A percentile compares a stretch with the other conserved stretches of the same genome.
These are phyloP conservation scores for Mesoligia furuncula DNA, from an alignment of 2,888 invertebrate species.

Conservation along the genomic window DNA sequence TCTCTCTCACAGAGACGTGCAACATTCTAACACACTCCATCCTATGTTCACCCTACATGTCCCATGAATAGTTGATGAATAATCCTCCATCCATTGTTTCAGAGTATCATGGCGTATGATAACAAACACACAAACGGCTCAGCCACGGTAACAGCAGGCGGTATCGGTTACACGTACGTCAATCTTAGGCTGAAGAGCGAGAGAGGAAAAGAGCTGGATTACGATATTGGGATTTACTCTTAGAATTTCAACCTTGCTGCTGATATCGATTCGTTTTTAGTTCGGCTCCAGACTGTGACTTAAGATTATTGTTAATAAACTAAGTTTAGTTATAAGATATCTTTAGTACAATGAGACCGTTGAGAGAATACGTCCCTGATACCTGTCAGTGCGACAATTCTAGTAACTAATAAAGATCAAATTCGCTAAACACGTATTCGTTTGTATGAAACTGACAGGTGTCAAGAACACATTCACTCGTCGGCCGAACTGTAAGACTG, in stretches of 20 bases:
- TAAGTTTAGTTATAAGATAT: background rate
- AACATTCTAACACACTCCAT: constrained; percentile 41
- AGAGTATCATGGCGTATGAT: constrained; percentile 74
- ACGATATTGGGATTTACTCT: constrained; percentile 65
- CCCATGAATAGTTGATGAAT: constrained; percentile 58
- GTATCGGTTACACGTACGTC: constrained; percentile 72
- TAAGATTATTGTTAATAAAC: background rate
- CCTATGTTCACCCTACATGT: constrained; percentile 25
- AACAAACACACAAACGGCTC: constrained; percentile 68
- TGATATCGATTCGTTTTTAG: background rate
- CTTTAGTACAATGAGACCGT: background rate
- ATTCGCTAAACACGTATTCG: background rate
- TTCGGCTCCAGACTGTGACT: background rate
- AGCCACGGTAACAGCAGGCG: constrained; percentile 72
- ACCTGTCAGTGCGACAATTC: background rate
- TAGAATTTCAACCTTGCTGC: constrained; percentile 13
- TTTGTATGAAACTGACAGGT: background rate
- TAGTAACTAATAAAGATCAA: too few relatives aligned
- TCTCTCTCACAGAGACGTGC: constrained; percentile 24
- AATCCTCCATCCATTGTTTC: constrained; percentile 61
- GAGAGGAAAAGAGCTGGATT: constrained; percentile 69
- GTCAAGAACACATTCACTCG: too few relatives aligned
- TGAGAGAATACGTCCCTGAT: background rate
- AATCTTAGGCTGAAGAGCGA: constrained; percentile 73
- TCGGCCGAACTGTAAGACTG: background rate